Evolutionary conservation across 2,113 vertebrate genomes (phyloP).

Genomic region (Campylomormyrus numenius): DNA sequence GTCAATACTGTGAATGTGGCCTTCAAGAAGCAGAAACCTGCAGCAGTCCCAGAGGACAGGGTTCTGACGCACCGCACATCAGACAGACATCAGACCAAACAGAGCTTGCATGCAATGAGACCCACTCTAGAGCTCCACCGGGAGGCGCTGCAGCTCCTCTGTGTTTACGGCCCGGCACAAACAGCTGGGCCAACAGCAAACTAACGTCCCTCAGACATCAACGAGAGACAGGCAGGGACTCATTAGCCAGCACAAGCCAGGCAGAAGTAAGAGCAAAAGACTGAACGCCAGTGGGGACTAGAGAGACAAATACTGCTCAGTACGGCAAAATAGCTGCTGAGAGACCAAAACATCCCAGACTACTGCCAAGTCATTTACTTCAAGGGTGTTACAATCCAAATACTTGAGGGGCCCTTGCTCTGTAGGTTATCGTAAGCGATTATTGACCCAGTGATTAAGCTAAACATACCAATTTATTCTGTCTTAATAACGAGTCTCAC

Average conservation of each 20-base stretch:
- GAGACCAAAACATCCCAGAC: background rate
- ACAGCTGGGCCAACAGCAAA: slow-evolving; percentile 1
- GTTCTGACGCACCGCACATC: background rate
- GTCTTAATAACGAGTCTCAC: slow-evolving; percentile 43
- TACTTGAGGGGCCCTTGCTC: background rate
- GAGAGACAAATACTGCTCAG: background rate
- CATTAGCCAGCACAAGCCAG: slow-evolving; percentile 10
- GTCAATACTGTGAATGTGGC: background rate
- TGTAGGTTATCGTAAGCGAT: background rate
- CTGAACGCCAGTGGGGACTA: background rate
- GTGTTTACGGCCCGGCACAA: background rate
- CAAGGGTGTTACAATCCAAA: background rate
- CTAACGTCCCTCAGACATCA: background rate
- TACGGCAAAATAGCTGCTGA: background rate
- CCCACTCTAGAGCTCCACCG: background rate
- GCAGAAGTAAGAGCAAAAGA: slow-evolving; percentile 14
- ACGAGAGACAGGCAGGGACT: background rate
- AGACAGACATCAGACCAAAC: background rate
- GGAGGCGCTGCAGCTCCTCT: background rate
- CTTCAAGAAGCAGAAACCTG: background rate
- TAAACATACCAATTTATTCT: background rate
- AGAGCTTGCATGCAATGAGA: background rate
- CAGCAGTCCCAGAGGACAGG: background rate
- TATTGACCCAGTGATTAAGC: background rate
- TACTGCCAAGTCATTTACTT: background rate